Evolutionary conservation across 2,888 invertebrate genomes (phyloP), one percentile per base, ranked within the genome.

Genomic region (Heliconius ethilla): DNA sequence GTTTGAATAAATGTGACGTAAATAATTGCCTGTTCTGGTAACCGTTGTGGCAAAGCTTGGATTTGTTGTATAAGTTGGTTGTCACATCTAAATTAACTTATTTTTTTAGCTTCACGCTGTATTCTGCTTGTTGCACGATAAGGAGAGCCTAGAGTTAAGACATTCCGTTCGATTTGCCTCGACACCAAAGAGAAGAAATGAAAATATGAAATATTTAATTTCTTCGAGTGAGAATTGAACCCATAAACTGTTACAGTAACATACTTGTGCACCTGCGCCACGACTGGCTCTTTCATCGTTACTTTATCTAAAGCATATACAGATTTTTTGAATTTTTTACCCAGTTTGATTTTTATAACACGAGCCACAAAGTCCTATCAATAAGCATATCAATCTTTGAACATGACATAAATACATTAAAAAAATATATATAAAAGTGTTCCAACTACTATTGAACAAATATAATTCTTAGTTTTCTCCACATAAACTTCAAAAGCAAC

Each of bases 1-100:
- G 73, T 76, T 75, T 74, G 74, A 75, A 74, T 78, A 74, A 74
- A 45, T 74, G 62, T 65, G 74, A 63, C 27, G 37, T 62, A 45
- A 63, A 74, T 45, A 40, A 25, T 74, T 40, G 74, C 63, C 63
- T 45, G 40, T 29, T n/a, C 9, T n/a, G 18, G 67, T 59, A 69
- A 69, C 69, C 29, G 59, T 25, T 76, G 11, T 40, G 15, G 51
- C 11, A 18, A 1, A 29, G 4, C 22, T 66, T 37, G 13, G 37
- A 6, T n/a, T 13, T 22, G n/a, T 40, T 37, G 11, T 67, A 67
- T 29, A 67, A 11, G 3, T 37, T 67, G 37, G 33, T 37, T 22
- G 33, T 37, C 10, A 22, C 10, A 67, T n/a, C 37, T 37, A 67
- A 67, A 6, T 5, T n/a, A 0, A 13, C 11, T 37, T 25, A 25